Evolutionary conservation across 2,797 vertebrate species (phyloP).

Genomic region (Oophaga sylvatica): DNA sequence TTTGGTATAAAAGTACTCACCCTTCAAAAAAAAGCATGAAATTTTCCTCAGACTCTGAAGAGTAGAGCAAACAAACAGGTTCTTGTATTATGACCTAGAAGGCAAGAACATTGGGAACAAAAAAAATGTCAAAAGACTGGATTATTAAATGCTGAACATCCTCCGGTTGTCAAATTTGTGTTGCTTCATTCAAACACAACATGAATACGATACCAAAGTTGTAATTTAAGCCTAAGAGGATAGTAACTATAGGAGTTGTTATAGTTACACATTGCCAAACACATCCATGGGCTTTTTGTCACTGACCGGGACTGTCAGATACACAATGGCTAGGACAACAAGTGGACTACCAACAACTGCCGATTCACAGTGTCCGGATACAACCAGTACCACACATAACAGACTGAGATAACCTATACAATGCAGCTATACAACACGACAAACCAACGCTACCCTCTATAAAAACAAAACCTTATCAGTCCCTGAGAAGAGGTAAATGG

Average conservation of each 20-base stretch:
- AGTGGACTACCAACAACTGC: neutral
- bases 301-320: neutral
- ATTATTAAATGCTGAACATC: neutral
- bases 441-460: neutral
- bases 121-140: neutral
- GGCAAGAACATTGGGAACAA: neutral
- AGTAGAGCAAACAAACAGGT: neutral
- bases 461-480: constrained; percentile 21
- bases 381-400: neutral
- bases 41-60: neutral
- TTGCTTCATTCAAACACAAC: neutral
- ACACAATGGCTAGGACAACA: neutral
- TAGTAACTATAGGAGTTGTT: neutral
- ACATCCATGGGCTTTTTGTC: neutral
- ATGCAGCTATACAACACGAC: neutral
- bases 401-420: neutral
- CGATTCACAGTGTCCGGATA: neutral
- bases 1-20: neutral
- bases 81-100: neutral
- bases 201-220: neutral
- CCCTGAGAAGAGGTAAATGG: neutral
- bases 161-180: neutral
- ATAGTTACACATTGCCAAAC: neutral
- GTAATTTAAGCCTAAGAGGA: neutral
- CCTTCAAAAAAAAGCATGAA: neutral